Conservation (phyloP, 2,888 invertebrate genomes). For the Agrotis ipsilon region DNA sequence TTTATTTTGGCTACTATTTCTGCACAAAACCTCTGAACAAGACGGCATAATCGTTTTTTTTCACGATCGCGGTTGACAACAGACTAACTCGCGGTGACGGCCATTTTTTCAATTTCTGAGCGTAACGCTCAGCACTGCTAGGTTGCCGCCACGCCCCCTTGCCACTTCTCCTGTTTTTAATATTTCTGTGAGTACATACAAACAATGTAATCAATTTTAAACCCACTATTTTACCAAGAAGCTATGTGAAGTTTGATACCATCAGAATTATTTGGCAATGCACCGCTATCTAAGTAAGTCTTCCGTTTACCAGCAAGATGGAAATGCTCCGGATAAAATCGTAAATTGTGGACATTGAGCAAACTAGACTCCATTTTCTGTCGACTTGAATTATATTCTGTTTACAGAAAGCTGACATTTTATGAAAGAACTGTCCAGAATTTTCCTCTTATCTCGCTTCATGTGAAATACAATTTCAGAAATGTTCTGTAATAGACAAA, state of each 20-base stretch:
- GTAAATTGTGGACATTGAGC: constrained; percentile 42
- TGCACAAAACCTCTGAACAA: too few species aligned
- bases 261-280: constrained; percentile 56
- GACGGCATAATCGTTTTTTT: too few species aligned
- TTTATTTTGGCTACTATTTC: too few species aligned
- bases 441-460: not conserved
- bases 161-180: too few species aligned
- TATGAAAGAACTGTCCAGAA: not conserved
- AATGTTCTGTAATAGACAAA: not conserved
- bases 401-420: constrained; percentile 9
- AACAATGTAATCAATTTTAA: constrained; percentile 38
- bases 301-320: constrained; percentile 52
- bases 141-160: too few species aligned
- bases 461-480: not conserved
- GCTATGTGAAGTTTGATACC: constrained; percentile 31
- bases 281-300: constrained; percentile 46
- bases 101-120: too few species aligned
- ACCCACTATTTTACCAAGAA: constrained; percentile 20
- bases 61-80: too few species aligned
- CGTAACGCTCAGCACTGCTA: too few species aligned
- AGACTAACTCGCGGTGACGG: too few species aligned
- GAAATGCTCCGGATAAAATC: constrained; percentile 41
- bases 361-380: constrained; percentile 4
- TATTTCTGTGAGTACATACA: too few species aligned
- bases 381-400: constrained; percentile 13